Evolutionary conservation across 2,797 vertebrate species (phyloP).

Genomic region (Limosa lapponica): DNA sequence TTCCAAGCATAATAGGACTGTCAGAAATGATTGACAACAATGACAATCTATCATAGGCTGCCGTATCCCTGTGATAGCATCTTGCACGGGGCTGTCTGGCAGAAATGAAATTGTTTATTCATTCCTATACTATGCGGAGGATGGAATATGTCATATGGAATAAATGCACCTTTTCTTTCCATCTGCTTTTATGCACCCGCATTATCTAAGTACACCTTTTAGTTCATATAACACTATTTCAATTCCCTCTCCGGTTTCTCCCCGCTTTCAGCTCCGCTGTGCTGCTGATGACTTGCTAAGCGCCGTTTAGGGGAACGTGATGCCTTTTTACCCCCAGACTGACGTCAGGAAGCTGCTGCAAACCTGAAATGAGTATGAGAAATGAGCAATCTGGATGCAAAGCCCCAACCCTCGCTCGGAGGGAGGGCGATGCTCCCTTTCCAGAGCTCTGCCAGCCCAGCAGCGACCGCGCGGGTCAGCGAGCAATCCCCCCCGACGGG

Average conservation of each 20-base stretch:
- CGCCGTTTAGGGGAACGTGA: neutral
- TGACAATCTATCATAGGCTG: conserved; percentile 5
- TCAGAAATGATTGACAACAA: conserved; percentile 69
- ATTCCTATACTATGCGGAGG: neutral
- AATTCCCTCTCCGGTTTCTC: neutral
- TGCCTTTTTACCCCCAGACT: neutral
- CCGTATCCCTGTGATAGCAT: neutral
- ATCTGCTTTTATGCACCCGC: neutral
- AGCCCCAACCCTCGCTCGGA: rapidly evolving
- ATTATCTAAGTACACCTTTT: neutral
- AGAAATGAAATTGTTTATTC: neutral
- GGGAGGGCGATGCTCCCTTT: neutral
- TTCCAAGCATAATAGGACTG: conserved; percentile 44
- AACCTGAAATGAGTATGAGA: neutral
- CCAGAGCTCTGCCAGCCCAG: neutral
- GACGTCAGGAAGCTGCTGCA: neutral
- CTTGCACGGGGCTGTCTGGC: neutral
- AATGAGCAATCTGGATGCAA: neutral
- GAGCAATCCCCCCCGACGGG: rapidly evolving
- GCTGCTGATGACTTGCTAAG: neutral
- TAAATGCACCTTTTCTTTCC: neutral
- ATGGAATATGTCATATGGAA: neutral
- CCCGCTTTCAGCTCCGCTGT: neutral
- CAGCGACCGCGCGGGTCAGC: neutral
- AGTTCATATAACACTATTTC: neutral